Evolutionary conservation across 2,797 vertebrate species (phyloP), one percentile per base, ranked within the genome.

Genomic region (Trematomus bernacchii): DNA sequence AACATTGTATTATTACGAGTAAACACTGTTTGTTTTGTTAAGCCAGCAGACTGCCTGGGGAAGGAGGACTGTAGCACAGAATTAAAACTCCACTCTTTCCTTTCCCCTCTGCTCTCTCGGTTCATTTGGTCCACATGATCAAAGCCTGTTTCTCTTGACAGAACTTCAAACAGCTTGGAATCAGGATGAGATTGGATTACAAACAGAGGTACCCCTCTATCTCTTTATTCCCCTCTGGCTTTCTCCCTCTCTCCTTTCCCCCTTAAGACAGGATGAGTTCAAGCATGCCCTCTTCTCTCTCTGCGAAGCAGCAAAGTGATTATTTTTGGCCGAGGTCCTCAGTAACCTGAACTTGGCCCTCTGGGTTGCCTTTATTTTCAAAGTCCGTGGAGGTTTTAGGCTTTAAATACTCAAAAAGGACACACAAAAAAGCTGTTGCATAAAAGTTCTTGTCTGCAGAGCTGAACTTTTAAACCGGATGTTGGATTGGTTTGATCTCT

Each of bases 101-200:
- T 61, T 66, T 42, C 19, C 67, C 77, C 71, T 66, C 73, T 81
- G 83, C 91, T 87, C 89, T 89, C 63, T 71, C 79, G 87, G 90
- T 92, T 94, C 93, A 94, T 95, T 91, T 90, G 91, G 90, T 81
- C 89, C 89, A 85, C 94, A 93, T 83, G 92, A 96, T 91, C 90
- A 94, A 94, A 96, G 96, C 90, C 89, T 68, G 90, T 90, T 92
- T 84, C 85, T 86, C 87, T 86, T 87, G 87, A 90, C 87, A 89
- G 87, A 84, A 95, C 94, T 96, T 96, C 96, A 96, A 94, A 97
- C 95, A 89, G 81, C 79, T 82, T 79, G 86, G 86, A 92, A 92
- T 90, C 74, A 89, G 91, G 88, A 92, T 86, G 83, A 86, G 93
- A 92, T 91, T 93, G 88, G 86, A 91, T 95, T 93, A 93, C 91